Base-by-base conservation (phyloP, 35 echinoderm and acorn worm species). In the Lytechinus variegatus region DNA sequence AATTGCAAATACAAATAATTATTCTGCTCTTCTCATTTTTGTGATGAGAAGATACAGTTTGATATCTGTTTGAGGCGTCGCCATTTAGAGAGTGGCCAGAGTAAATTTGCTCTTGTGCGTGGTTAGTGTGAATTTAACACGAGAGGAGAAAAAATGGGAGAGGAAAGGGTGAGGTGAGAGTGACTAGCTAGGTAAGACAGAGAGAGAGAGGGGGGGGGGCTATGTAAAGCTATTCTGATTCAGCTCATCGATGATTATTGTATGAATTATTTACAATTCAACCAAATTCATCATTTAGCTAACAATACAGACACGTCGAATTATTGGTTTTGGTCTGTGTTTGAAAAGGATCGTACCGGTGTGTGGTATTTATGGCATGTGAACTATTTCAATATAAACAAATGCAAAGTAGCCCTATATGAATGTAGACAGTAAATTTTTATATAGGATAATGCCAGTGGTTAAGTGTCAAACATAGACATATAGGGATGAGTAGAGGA, bases 211-310 rank as follows among this genome's bases (percentile, higher is more conserved):
- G 24, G 19, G 24, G 19, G 24, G 66, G n/a, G 5, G 66, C 66
- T 79, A 24, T 79, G 66, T 79, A 79, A 24, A 79, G 4, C 61
- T 71, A 24, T 24, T 24, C 66, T n/a, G 66, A 79, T 27, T 79
- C 16, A 79, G 24, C 21, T 79, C 33, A 44, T 44, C 33, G 66
- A 79, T 79, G 66, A 79, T 44, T 79, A n/a, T 79, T 24, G 66
- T 79, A 19, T n/a, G 66, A 24, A 24, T 24, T 79, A 79, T 79
- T 79, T 79, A 24, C 66, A 79, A 79, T 79, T 16, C 66, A 16
- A 79, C 66, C 66, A 79, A 79, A 79, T 79, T 79, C n/a, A 79
- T 79, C 66, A 79, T 79, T 79, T 79, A 24, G 66, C 66, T 79
- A 79, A 79, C 66, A 79, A 79, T 79, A 79, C 66, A 24, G 21